Evolutionary conservation across 2,113 vertebrate species (phyloP).

Genomic region (Pholis gunnellus): DNA sequence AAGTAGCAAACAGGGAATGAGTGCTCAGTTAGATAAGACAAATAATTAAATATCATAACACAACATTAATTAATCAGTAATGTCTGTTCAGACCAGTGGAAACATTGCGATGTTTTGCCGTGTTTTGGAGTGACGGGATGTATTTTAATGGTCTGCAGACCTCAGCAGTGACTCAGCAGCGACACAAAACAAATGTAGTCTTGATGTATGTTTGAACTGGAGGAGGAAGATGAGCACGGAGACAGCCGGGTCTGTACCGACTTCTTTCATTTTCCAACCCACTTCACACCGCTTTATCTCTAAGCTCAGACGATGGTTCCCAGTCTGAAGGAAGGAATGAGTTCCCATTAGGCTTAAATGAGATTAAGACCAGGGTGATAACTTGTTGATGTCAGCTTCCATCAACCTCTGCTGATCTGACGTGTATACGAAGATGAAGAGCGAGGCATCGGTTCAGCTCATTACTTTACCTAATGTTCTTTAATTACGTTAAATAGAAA

Average conservation of each 20-base stretch:
- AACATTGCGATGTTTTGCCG: background rate
- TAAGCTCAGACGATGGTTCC: slow-evolving; percentile 27
- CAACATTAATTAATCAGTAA: background rate
- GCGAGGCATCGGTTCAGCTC: slow-evolving; percentile 22
- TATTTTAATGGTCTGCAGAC: slow-evolving; percentile 12
- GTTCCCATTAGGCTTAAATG: slow-evolving; percentile 63
- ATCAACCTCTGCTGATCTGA: slow-evolving; percentile 33
- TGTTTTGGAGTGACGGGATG: background rate
- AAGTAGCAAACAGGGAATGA: background rate
- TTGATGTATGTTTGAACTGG: slow-evolving; percentile 13
- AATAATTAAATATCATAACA: background rate
- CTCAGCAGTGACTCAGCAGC: slow-evolving; percentile 52
- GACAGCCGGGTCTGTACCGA: background rate
- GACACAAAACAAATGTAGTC: slow-evolving; percentile 5
- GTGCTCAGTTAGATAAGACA: background rate
- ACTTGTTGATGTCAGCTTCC: slow-evolving; percentile 43
- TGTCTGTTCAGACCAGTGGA: background rate
- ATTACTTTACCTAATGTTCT: slow-evolving; percentile 19
- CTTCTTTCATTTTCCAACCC: slow-evolving; percentile 63
- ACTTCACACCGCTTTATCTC: slow-evolving; percentile 54
- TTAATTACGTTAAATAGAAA: slow-evolving; percentile 2
- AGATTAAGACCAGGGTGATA: slow-evolving; percentile 59
- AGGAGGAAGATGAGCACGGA: slow-evolving; percentile 1
- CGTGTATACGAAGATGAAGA: slow-evolving; percentile 30
- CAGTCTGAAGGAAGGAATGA: slow-evolving; percentile 20